phyloP scores from a whole-genome alignment of 2,113 vertebrate species.

The Macrotis lagotis region DNA sequence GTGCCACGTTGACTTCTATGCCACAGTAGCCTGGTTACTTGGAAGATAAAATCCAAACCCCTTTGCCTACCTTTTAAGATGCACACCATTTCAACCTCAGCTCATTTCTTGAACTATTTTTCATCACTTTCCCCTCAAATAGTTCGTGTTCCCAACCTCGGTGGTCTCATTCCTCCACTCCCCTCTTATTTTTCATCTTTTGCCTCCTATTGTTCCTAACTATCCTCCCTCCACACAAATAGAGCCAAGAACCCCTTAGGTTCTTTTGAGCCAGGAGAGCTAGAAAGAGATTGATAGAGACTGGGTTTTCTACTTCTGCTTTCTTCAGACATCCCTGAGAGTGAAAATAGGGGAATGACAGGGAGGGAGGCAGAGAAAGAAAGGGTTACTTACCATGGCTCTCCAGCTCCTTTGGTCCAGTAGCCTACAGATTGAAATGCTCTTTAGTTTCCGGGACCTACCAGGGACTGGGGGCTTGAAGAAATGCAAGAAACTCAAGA shows the following conservation, averaged over 20 bases:
- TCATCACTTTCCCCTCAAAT: not conserved
- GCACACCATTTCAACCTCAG: not conserved
- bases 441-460: not conserved
- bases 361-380: not conserved
- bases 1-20: not conserved
- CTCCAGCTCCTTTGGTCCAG: not conserved
- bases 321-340: not conserved
- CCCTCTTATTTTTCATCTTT: not conserved
- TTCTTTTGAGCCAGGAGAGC: not conserved
- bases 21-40: not conserved
- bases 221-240: not conserved
- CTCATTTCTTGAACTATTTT: not conserved
- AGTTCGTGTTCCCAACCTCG: not conserved
- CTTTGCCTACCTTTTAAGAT: not conserved
- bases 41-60: not conserved
- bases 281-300: not conserved
- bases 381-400: not conserved
- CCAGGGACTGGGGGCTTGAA: not conserved
- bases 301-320: not conserved
- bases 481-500: not conserved
- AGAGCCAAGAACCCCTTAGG: not conserved
- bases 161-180: not conserved
- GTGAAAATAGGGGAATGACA: not conserved
- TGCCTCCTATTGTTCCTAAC: not conserved
- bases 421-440: not conserved